Evolutionary conservation across 2,113 vertebrate genomes (phyloP).

Genomic region (Ptychochromis oligacanthus): DNA sequence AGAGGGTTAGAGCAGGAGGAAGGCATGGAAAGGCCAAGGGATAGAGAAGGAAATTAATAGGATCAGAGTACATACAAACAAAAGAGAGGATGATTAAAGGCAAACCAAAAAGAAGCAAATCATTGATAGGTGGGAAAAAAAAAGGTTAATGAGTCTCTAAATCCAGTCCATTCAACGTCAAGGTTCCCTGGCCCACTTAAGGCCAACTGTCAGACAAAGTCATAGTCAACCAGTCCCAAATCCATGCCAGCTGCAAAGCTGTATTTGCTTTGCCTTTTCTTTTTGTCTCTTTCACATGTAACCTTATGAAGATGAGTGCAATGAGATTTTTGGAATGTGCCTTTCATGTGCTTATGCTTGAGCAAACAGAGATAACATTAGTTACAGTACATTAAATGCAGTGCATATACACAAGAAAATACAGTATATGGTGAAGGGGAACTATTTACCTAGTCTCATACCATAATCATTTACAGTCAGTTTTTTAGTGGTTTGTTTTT

Average conservation of each 20-base stretch:
- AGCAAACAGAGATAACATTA: neutral
- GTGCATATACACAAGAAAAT: neutral
- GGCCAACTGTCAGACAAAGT: constrained; percentile 44
- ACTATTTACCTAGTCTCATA: neutral
- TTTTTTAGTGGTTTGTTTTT: constrained; percentile 13
- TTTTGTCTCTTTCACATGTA: neutral
- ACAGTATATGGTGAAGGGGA: neutral
- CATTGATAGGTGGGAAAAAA: constrained; percentile 54
- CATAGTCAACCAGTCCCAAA: constrained; percentile 37
- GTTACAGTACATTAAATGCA: neutral
- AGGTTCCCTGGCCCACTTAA: constrained; percentile 33
- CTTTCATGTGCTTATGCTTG: neutral
- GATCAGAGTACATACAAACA: constrained; percentile 55
- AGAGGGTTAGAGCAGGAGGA: constrained; percentile 65
- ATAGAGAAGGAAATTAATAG: constrained; percentile 59
- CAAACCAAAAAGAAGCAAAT: constrained; percentile 69
- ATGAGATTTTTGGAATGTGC: neutral
- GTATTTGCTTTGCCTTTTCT: neutral
- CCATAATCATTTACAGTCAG: neutral
- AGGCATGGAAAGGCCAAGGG: constrained; percentile 53
- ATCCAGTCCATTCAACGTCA: constrained; percentile 39
- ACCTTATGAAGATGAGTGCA: neutral
- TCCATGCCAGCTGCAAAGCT: constrained; percentile 15
- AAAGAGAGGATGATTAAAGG: constrained; percentile 70
- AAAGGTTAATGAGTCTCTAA: constrained; percentile 54